Percentiles rank a stretch among this genome's conserved stretches.
Evolutionary conservation across 1,140 invertebrate species (phyloP).

Genomic region (Drosophila kanapiae): DNA sequence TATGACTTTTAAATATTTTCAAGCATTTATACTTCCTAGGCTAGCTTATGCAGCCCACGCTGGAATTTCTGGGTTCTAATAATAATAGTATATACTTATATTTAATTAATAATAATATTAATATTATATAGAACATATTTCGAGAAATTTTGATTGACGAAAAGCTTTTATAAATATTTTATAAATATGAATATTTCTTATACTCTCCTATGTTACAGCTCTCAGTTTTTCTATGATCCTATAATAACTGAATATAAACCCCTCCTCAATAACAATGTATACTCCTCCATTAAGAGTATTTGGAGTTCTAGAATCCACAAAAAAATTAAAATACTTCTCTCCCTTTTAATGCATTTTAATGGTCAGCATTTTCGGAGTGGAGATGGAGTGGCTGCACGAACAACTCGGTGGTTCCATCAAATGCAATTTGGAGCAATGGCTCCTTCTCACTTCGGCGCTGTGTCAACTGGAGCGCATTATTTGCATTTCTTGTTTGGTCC

Average conservation of each 20-base stretch:
- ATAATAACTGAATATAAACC: background rate
- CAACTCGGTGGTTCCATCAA: conserved; percentile 49
- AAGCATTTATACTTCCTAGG: too few species aligned
- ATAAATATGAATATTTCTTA: too few species aligned
- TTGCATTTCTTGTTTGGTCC: conserved; percentile 67
- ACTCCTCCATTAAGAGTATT: conserved; percentile 9
- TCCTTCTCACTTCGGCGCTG: conserved; percentile 7
- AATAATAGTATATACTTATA: too few species aligned
- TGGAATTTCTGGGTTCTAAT: too few species aligned
- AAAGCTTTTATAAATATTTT: too few species aligned
- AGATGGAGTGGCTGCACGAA: conserved; percentile 4
- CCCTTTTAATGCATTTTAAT: conserved; percentile 53
- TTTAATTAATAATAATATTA: too few species aligned
- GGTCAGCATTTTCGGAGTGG: conserved; percentile 4
- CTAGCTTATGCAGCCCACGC: too few species aligned
- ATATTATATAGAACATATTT: background rate
- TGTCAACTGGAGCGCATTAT: conserved; percentile 60
- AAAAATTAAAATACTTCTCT: background rate
- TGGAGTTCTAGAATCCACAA: background rate
- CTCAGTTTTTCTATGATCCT: rapidly evolving
- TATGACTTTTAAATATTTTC: too few species aligned
- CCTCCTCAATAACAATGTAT: background rate
- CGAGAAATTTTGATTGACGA: too few species aligned
- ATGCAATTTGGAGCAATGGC: conserved; percentile 56
- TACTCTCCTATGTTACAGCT: too few species aligned